These are phyloP conservation scores for Silurus meridionalis DNA, from an alignment of 2,113 vertebrate genomes.

Conservation along the genomic window DNA sequence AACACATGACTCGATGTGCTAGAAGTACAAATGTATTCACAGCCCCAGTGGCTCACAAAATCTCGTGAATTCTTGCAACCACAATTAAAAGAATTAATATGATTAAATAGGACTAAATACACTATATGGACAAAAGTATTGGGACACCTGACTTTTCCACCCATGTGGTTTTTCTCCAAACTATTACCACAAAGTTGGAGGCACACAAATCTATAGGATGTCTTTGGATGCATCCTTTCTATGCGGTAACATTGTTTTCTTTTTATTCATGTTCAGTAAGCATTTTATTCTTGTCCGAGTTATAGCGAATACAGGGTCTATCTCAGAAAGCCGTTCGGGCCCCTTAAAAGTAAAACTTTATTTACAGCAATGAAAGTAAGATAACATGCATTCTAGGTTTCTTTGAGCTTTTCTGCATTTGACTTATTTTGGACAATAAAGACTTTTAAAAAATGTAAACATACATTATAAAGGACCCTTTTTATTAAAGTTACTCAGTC, in stretches of 20 bases:
- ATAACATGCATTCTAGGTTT: background rate
- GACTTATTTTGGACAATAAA: background rate
- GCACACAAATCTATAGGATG: too few species aligned
- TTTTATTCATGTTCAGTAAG: background rate
- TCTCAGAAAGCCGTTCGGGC: background rate
- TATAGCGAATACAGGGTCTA: background rate
- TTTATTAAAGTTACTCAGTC: background rate
- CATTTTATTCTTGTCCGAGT: background rate
- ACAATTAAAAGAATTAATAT: background rate
- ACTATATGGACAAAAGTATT: too few species aligned
- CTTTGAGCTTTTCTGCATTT: background rate
- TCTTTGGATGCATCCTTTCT: too few species aligned
- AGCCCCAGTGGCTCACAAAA: background rate
- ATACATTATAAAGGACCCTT: background rate
- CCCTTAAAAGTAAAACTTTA: background rate
- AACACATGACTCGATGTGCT: conserved; percentile 3
- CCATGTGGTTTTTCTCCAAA: too few species aligned
- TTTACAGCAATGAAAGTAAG: background rate
- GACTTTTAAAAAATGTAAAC: background rate
- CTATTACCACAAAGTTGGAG: too few species aligned
- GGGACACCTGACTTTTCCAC: too few species aligned
- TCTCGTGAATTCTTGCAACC: background rate
- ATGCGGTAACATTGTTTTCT: too few species aligned
- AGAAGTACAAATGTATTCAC: background rate
- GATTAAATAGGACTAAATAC: background rate